phyloP scores from a whole-genome alignment of 2,888 invertebrate genomes.

The Muscina levida region DNA sequence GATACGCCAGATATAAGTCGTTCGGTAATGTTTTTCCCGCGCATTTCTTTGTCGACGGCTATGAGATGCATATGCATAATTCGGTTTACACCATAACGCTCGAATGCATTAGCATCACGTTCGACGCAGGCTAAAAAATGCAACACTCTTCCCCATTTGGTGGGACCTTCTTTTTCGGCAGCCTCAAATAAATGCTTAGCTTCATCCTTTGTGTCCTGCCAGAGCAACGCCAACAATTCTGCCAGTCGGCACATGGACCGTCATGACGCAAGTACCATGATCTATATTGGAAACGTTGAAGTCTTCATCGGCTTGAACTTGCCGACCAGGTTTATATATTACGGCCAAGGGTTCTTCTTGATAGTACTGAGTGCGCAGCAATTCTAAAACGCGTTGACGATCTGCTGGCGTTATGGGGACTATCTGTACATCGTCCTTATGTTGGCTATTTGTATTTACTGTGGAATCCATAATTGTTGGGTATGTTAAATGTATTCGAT shows the following conservation, averaged over 20 bases:
- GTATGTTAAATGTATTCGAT: too few relatives aligned
- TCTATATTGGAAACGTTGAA: constrained; percentile 65
- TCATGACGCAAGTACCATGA: constrained; percentile 71
- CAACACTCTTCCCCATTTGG: constrained; percentile 74
- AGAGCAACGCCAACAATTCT: constrained; percentile 73
- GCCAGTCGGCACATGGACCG: constrained; percentile 45
- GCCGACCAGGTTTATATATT: constrained; percentile 71
- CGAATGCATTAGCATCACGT: constrained; percentile 72
- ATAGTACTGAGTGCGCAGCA: constrained; percentile 74
- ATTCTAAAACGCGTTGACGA: constrained; percentile 69
- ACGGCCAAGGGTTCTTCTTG: constrained; percentile 75
- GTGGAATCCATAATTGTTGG: too few relatives aligned
- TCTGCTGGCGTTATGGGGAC: constrained; percentile 68
- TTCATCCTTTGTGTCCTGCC: constrained; percentile 74
- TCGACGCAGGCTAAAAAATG: constrained; percentile 70
- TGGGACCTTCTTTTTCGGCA: constrained; percentile 67
- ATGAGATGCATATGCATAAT: constrained; percentile 71
- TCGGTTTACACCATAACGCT: constrained; percentile 69
- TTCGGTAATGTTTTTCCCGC: too few relatives aligned
- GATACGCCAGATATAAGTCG: constrained; percentile 71
- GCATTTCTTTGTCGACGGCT: constrained; percentile 71
- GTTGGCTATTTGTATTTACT: too few relatives aligned
- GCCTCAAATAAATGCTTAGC: constrained; percentile 70
- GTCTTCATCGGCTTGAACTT: constrained; percentile 70
- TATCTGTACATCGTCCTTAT: constrained; percentile 61